Conservation (phyloP, 2,888 invertebrate species). For the Blomia tropicalis region DNA sequence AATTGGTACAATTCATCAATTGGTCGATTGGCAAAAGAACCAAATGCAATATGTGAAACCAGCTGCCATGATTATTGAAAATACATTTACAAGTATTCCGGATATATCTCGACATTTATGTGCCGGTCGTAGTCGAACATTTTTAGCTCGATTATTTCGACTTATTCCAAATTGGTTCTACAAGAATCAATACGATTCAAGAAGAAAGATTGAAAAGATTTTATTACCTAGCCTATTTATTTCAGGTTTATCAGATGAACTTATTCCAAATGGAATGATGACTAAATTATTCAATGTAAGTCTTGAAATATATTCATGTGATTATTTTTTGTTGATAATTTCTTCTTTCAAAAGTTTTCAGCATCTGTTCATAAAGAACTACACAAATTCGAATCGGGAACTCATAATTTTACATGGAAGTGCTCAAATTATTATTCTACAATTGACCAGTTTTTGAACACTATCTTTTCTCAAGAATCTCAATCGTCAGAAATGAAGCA, state of each 20-base stretch:
- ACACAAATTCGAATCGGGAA: conserved; percentile 59
- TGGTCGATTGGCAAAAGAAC: background rate
- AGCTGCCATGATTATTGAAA: conserved; percentile 76
- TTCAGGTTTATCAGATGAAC: conserved; percentile 65
- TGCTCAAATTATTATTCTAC: conserved; percentile 52
- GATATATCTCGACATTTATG: conserved; percentile 66
- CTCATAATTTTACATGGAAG: conserved; percentile 89
- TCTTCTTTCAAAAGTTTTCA: conserved; percentile 41
- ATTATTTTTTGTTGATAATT: conserved; percentile 35
- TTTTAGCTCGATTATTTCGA: conserved; percentile 42
- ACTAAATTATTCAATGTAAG: conserved; percentile 45
- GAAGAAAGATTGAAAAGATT: conserved; percentile 53
- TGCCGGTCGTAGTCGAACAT: background rate
- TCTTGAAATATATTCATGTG: background rate
- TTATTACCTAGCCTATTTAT: conserved; percentile 65
- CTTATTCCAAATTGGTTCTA: conserved; percentile 66
- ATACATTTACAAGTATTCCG: conserved; percentile 85
- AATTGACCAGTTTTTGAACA: conserved; percentile 35
- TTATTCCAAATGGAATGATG: conserved; percentile 85
- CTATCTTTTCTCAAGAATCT: background rate
- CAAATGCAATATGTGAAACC: conserved; percentile 51
- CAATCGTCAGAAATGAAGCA: background rate
- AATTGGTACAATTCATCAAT: conserved; percentile 52
- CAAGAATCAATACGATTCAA: conserved; percentile 57
- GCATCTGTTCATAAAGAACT: conserved; percentile 59